Conservation (phyloP, 2,113 vertebrate genomes). For the Emydocephalus ijimae region DNA sequence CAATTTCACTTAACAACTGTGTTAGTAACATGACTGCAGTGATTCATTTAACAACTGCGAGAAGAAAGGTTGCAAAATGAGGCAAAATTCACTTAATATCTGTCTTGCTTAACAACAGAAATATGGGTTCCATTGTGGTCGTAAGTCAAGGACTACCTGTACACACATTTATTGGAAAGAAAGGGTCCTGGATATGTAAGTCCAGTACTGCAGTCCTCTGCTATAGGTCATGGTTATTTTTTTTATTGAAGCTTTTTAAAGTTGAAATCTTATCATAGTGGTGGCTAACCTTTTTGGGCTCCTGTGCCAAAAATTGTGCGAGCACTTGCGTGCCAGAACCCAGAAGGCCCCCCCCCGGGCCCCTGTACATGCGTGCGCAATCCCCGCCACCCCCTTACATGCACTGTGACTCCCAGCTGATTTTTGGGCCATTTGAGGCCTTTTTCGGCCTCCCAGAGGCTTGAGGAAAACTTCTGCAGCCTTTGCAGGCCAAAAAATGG, state of each 20-base stretch:
- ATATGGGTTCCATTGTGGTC: neutral
- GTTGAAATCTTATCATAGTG: neutral
- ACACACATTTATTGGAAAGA: neutral
- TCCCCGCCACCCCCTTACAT: no score
- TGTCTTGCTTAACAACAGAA: neutral
- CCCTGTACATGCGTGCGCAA: no score
- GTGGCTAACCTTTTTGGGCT: no score
- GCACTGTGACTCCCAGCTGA: no score
- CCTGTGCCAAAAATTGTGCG: no score
- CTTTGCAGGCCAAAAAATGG: no score
- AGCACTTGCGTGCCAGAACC: no score
- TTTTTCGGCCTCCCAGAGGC: no score
- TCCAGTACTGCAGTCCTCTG: neutral
- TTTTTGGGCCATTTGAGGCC: no score
- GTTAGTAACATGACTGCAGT: no score
- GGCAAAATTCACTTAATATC: neutral
- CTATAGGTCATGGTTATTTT: neutral
- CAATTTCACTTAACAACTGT: neutral
- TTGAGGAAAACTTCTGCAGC: no score
- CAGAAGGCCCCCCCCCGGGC: no score
- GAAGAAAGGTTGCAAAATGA: neutral
- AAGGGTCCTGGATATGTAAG: neutral
- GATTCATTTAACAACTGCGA: neutral
- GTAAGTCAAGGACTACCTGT: neutral
- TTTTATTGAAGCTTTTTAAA: neutral